These are phyloP conservation scores for Wasmannia auropunctata DNA, from an alignment of 1,140 invertebrate species.

Conservation along the genomic window DNA sequence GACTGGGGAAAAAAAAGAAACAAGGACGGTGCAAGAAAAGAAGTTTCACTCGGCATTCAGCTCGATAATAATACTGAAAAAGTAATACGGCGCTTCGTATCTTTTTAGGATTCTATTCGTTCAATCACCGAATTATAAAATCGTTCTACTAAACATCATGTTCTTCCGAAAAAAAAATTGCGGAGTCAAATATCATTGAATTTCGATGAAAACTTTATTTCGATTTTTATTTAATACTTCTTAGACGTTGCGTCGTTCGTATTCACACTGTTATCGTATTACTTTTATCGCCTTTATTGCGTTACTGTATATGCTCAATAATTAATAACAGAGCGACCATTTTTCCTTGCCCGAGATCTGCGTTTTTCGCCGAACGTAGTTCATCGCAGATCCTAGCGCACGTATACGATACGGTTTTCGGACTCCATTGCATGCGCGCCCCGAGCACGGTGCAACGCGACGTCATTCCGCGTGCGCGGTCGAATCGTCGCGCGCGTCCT, in stretches of 20 bases:
- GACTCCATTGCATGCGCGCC: neutral
- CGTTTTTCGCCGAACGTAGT: neutral
- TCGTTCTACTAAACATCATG: neutral
- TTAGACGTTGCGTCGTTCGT: neutral
- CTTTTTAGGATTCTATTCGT: neutral
- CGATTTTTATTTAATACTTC: neutral
- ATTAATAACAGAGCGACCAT: neutral
- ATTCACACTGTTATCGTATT: neutral
- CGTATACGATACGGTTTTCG: neutral
- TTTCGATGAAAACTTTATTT: neutral
- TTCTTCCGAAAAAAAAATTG: neutral
- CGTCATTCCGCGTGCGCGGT: constrained; percentile 10
- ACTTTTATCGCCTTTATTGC: neutral
- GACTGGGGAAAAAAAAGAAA: neutral
- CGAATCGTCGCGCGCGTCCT: constrained; percentile 10
- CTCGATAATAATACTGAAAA: neutral
- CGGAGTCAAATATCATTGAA: neutral
- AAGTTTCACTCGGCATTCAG: neutral
- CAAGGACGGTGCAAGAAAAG: neutral
- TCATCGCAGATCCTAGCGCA: neutral
- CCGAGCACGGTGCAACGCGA: neutral
- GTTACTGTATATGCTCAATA: neutral
- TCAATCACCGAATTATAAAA: neutral
- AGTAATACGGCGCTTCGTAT: neutral
- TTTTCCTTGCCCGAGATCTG: neutral